phyloP scores from a whole-genome alignment of 2,113 vertebrate species.

The Zeus faber region DNA sequence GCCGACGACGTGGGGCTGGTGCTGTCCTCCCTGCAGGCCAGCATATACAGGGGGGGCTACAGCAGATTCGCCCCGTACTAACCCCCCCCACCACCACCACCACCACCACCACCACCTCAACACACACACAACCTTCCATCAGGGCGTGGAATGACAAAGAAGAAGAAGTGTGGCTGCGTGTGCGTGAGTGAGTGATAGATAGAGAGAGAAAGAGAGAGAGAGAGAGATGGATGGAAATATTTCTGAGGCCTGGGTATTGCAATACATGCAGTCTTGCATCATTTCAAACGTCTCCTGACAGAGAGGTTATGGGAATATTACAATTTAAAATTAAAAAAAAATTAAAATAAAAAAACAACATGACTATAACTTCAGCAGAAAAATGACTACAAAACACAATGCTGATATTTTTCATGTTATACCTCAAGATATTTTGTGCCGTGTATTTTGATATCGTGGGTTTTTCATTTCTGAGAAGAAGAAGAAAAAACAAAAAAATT shows the following conservation, averaged over 20 bases:
- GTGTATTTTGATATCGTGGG: constrained; percentile 99
- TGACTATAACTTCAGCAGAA: too few species aligned
- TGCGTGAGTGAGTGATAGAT: constrained; percentile 16
- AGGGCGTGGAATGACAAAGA: constrained; percentile 38
- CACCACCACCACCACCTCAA: constrained; percentile 15
- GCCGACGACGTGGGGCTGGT: constrained; percentile 97
- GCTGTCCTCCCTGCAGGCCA: constrained; percentile 99
- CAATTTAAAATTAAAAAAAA: constrained; percentile 52
- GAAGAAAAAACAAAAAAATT: too few species aligned
- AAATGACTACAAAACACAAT: too few species aligned
- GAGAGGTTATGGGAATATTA: constrained; percentile 73
- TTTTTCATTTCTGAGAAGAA: constrained; percentile 96
- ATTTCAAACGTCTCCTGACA: constrained; percentile 92
- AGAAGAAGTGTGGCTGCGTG: constrained; percentile 1
- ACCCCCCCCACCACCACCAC: constrained; percentile 32
- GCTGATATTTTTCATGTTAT: constrained; percentile 99
- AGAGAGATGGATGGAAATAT: constrained; percentile 75
- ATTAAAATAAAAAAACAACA: too few species aligned
- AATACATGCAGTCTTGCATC: constrained; percentile 95
- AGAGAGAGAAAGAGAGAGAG: constrained; percentile 56
- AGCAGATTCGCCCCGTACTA: constrained; percentile 99
- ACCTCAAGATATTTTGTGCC: constrained; percentile 99
- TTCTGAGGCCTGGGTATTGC: constrained; percentile 94
- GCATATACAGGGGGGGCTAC: constrained; percentile 99
- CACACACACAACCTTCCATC: constrained; percentile 44